A percentile compares a stretch with the other conserved stretches of the same genome.
Evolutionary conservation across 1,140 invertebrate species (phyloP).

Genomic region (Brachystomella parvula): DNA sequence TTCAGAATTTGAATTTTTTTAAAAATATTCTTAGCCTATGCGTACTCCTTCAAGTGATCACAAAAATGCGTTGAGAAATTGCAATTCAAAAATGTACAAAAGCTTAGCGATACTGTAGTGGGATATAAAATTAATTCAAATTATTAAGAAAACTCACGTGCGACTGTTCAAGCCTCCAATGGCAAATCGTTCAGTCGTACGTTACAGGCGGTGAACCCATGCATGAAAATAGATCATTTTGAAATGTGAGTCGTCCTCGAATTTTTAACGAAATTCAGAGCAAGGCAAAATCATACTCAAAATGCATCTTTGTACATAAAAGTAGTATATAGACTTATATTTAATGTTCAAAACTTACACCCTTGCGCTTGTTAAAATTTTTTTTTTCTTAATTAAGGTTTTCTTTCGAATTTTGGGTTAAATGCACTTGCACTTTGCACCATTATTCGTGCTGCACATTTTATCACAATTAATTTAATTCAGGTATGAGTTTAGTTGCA

Average conservation of each 20-base stretch:
- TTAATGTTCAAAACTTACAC: neutral
- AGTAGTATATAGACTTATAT: neutral
- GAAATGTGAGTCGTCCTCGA: neutral
- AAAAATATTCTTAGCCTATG: too few species aligned
- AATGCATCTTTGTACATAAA: constrained; percentile 25
- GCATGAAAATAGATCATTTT: constrained; percentile 30
- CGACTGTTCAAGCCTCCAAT: neutral
- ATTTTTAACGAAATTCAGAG: neutral
- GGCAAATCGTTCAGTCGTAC: neutral
- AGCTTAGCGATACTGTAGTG: too few species aligned
- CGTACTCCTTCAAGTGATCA: too few species aligned
- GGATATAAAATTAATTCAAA: too few species aligned
- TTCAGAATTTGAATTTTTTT: too few species aligned
- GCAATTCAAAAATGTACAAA: too few species aligned
- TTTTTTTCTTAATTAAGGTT: neutral
- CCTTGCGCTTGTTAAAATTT: neutral
- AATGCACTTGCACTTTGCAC: neutral
- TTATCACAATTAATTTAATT: neutral
- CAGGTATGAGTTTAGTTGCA: neutral
- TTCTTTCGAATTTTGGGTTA: neutral
- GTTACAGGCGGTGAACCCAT: constrained; percentile 31
- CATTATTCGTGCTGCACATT: neutral
- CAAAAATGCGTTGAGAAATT: too few species aligned
- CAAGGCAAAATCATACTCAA: constrained; percentile 3
- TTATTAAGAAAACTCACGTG: too few species aligned